phyloP scores from a whole-genome alignment of 2,888 invertebrate species.

The Cosmopolites sordidus region DNA sequence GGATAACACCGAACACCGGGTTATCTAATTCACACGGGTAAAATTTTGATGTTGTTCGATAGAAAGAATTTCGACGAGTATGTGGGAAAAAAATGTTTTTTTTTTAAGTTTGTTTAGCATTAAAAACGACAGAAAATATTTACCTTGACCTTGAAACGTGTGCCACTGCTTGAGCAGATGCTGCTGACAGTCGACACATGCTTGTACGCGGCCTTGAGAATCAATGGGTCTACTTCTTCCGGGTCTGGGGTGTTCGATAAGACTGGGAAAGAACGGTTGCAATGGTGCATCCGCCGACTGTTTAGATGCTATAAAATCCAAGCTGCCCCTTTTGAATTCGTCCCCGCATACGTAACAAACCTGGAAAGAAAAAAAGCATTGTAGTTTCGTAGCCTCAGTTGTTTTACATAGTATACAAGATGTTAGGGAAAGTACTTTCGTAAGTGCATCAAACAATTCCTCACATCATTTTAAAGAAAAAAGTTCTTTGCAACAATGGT shows the following conservation, averaged over 20 bases:
- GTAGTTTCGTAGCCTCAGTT: no score
- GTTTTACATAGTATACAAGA: no score
- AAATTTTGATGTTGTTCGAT: no score
- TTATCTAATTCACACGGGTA: no score
- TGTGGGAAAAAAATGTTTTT: not conserved
- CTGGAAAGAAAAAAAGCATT: slow-evolving; percentile 12
- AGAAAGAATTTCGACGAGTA: no score
- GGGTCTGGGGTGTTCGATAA: slow-evolving; percentile 77
- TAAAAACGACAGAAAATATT: no score
- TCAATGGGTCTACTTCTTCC: slow-evolving; percentile 83
- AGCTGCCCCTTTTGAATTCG: slow-evolving; percentile 77
- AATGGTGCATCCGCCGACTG: slow-evolving; percentile 44
- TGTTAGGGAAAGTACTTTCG: no score
- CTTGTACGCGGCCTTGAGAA: slow-evolving; percentile 67
- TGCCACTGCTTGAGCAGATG: slow-evolving; percentile 88
- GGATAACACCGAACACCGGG: no score
- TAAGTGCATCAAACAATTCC: no score
- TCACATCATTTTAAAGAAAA: no score
- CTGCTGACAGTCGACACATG: slow-evolving; percentile 79
- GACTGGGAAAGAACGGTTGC: slow-evolving; percentile 43
- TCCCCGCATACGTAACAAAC: slow-evolving; percentile 87
- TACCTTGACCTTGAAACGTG: slow-evolving; percentile 49
- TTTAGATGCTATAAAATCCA: slow-evolving; percentile 64
- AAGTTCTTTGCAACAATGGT: no score
- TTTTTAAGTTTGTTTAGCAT: not conserved